These are phyloP conservation scores for Rotaria macrura DNA, from an alignment of 2,888 invertebrate genomes.

Conservation along the genomic window DNA sequence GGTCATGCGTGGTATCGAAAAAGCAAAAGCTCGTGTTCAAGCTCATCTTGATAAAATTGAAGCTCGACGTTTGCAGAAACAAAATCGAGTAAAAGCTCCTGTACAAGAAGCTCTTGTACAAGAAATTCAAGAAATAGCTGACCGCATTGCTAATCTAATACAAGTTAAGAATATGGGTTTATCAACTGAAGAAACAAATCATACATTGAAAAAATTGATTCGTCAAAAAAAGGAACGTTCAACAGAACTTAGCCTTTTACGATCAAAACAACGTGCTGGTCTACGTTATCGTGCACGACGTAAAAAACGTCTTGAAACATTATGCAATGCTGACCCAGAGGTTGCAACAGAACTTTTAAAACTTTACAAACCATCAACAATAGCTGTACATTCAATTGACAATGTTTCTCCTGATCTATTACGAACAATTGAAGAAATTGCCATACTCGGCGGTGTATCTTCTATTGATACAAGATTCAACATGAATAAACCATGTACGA, in stretches of 20 bases:
- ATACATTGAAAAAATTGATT: neutral
- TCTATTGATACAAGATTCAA: neutral
- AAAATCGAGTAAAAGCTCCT: neutral
- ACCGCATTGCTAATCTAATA: neutral
- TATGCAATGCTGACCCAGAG: neutral
- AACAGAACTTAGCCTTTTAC: neutral
- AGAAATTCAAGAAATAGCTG: neutral
- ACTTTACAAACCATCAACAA: neutral
- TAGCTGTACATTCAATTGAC: neutral
- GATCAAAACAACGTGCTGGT: neutral
- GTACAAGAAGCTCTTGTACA: neutral
- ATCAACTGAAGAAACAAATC: neutral
- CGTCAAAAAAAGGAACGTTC: neutral
- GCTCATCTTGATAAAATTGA: neutral
- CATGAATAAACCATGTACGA: neutral
- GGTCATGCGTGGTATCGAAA: neutral
- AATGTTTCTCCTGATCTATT: neutral
- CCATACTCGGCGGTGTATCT: neutral
- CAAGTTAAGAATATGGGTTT: constrained; percentile 20
- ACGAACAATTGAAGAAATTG: neutral
- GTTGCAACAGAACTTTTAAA: neutral
- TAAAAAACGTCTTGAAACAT: neutral
- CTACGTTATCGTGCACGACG: neutral
- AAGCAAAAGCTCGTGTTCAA: neutral
- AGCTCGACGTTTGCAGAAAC: neutral